A percentile compares a stretch with the other conserved stretches of the same genome.
Conservation (phyloP, 1,140 invertebrate species). For the Mylabris phalerata region DNA sequence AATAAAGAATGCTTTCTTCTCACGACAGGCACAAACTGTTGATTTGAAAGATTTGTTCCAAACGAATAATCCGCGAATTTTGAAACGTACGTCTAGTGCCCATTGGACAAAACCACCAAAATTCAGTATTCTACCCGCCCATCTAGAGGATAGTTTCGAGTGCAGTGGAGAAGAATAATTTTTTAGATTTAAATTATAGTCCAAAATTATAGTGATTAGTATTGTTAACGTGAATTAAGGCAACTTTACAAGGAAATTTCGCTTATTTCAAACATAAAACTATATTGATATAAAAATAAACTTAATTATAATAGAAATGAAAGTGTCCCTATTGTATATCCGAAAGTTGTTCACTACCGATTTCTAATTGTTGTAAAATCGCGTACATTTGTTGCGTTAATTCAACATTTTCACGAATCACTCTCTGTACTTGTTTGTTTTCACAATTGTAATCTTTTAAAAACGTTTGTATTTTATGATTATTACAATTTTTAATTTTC, state of each 20-base stretch:
- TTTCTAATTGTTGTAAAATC: constrained; percentile 18
- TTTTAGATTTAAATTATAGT: background rate
- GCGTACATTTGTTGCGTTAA: constrained; percentile 21
- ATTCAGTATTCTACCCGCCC: constrained; percentile 33
- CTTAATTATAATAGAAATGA: background rate
- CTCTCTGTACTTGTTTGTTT: constrained; percentile 18
- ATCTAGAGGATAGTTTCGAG: constrained; percentile 8
- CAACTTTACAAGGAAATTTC: background rate
- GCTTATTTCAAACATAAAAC: background rate
- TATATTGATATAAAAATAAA: background rate
- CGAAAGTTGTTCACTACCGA: background rate
- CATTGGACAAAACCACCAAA: constrained; percentile 62
- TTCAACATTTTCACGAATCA: constrained; percentile 22
- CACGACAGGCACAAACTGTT: constrained; percentile 53
- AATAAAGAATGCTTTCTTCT: constrained; percentile 53
- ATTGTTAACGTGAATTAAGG: too few species aligned
- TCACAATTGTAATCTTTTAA: constrained; percentile 24
- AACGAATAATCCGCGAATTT: constrained; percentile 52
- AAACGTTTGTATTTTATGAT: constrained; percentile 21
- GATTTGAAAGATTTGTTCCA: constrained; percentile 61
- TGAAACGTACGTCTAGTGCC: constrained; percentile 63
- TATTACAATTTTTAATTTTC: constrained; percentile 20
- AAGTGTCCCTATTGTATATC: background rate
- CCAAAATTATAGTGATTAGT: too few species aligned
- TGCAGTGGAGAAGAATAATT: background rate